A percentile compares a stretch with the other conserved stretches of the same genome.
Evolutionary conservation across 2,888 invertebrate species (phyloP).

Genomic region (Cephus pulcher): DNA sequence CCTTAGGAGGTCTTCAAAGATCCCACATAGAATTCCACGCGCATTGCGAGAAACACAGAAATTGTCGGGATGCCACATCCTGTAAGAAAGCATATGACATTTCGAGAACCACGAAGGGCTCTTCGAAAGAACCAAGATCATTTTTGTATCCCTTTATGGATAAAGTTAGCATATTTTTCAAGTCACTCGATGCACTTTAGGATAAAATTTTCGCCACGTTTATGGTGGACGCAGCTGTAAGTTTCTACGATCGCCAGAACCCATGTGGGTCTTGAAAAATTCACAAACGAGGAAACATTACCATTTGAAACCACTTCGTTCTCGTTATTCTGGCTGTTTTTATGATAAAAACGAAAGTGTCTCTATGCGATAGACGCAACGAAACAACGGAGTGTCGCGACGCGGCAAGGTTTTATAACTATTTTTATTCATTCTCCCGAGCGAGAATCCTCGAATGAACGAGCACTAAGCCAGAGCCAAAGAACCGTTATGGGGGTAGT

Average conservation of each 20-base stretch:
- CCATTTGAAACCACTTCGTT: slow-evolving; percentile 20
- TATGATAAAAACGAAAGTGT: background rate
- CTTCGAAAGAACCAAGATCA: background rate
- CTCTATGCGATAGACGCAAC: background rate
- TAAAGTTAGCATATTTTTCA: background rate
- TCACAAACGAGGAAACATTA: slow-evolving; percentile 1
- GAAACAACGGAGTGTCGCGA: background rate
- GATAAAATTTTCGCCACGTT: background rate
- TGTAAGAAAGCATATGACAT: background rate
- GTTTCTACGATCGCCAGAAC: background rate
- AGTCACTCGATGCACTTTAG: background rate
- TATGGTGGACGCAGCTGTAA: background rate
- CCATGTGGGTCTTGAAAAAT: background rate
- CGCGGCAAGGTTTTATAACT: background rate
- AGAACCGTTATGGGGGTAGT: background rate
- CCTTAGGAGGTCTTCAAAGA: slow-evolving; percentile 5
- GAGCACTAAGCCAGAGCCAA: too few relatives aligned
- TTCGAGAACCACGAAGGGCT: background rate
- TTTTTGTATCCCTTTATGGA: background rate
- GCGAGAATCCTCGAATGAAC: background rate
- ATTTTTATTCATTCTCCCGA: background rate
- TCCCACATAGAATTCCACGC: background rate
- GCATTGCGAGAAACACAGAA: background rate
- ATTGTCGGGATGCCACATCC: background rate
- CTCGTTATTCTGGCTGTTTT: slow-evolving; percentile 18